A percentile compares a stretch with the other conserved stretches of the same genome.
Evolutionary conservation across 2,113 vertebrate genomes (phyloP).

Genomic region (Aegotheles bennettii): DNA sequence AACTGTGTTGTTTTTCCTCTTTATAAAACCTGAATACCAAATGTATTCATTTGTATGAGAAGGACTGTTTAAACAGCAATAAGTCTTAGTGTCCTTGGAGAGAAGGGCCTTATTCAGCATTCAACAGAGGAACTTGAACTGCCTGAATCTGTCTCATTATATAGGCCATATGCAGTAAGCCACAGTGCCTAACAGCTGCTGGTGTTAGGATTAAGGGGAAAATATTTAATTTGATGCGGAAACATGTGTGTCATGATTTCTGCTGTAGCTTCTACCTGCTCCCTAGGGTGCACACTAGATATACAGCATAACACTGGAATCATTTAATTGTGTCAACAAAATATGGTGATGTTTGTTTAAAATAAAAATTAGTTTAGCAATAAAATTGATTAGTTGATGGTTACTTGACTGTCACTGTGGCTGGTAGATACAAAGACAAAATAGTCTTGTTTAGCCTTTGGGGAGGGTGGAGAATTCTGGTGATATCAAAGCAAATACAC

Average conservation of each 20-base stretch:
- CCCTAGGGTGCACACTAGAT: constrained; percentile 61
- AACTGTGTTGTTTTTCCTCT: background rate
- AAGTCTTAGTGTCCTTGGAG: constrained; percentile 70
- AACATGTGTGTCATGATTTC: constrained; percentile 60
- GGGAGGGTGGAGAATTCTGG: constrained; percentile 40
- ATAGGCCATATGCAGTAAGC: constrained; percentile 72
- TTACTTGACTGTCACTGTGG: constrained; percentile 47
- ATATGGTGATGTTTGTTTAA: constrained; percentile 70
- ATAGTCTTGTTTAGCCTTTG: constrained; percentile 55
- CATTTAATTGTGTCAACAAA: constrained; percentile 75
- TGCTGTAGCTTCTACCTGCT: constrained; percentile 63
- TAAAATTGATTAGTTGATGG: constrained; percentile 67
- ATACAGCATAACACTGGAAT: constrained; percentile 61
- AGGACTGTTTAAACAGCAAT: constrained; percentile 58
- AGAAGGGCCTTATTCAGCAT: constrained; percentile 70
- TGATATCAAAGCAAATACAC: constrained; percentile 50
- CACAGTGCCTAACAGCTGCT: constrained; percentile 73
- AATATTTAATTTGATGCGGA: constrained; percentile 77
- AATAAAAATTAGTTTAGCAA: constrained; percentile 67
- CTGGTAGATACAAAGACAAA: constrained; percentile 59
- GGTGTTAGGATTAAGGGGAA: constrained; percentile 72
- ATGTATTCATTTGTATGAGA: constrained; percentile 60
- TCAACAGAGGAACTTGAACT: constrained; percentile 64
- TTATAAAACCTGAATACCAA: constrained; percentile 31
- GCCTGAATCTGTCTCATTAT: constrained; percentile 71